These are phyloP conservation scores for Drosophila tanythrix DNA, from an alignment of 2,888 invertebrate species.

Conservation along the genomic window DNA sequence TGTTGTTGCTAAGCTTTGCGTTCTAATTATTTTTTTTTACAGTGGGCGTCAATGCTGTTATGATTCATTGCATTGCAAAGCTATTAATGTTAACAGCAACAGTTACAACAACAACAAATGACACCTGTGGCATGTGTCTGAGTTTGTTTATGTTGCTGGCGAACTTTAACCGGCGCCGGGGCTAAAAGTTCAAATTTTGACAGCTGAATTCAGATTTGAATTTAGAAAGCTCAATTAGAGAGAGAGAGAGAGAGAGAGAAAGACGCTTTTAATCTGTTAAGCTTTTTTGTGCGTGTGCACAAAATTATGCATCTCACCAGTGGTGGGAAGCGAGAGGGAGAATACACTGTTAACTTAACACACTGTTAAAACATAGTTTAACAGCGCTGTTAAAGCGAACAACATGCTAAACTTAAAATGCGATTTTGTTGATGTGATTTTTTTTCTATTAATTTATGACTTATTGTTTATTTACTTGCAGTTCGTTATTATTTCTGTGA, in stretches of 20 bases:
- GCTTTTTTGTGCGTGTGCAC: conserved; percentile 26
- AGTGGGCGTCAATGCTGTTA: conserved; percentile 59
- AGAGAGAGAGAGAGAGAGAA: conserved; percentile 1
- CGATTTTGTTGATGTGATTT: not conserved
- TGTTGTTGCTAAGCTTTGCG: conserved; percentile 17
- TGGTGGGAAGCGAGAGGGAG: not conserved
- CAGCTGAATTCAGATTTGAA: conserved; percentile 53
- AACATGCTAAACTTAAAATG: conserved; percentile 1
- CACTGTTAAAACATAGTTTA: conserved; percentile 12
- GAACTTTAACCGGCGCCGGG: conserved; percentile 40
- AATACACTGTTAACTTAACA: conserved; percentile 21
- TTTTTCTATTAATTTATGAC: conserved; percentile 4
- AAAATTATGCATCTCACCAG: not conserved
- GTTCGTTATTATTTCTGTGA: conserved; percentile 47
- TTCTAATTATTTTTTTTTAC: conserved; percentile 49
- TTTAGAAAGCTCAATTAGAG: conserved; percentile 36
- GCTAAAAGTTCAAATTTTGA: conserved; percentile 68
- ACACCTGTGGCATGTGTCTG: conserved; percentile 61
- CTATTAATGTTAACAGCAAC: conserved; percentile 34
- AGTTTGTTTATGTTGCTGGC: conserved; percentile 24
- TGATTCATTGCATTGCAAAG: conserved; percentile 58
- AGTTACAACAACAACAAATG: conserved; percentile 43
- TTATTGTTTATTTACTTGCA: conserved; percentile 34
- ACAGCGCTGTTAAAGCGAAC: conserved; percentile 17
- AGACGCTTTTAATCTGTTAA: conserved; percentile 22